phyloP scores from a whole-genome alignment of 2,113 vertebrate species.

The Phoenicopterus ruber region DNA sequence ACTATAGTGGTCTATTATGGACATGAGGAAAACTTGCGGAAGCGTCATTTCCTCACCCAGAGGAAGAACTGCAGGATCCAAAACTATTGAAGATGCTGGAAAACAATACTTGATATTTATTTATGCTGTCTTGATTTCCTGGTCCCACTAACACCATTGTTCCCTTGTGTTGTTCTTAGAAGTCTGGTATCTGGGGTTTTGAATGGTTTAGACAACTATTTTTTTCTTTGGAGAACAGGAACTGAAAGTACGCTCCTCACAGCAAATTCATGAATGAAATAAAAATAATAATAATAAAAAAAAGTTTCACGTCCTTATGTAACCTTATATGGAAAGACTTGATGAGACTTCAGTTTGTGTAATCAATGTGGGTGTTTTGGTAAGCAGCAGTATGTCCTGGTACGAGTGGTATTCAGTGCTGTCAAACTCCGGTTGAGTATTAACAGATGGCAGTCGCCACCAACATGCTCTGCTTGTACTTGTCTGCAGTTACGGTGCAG shows the following conservation, averaged over 20 bases:
- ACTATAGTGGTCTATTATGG: background rate
- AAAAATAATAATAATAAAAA: background rate
- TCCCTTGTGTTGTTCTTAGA: constrained; percentile 38
- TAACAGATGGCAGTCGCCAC: background rate
- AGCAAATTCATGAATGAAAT: background rate
- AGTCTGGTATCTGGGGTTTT: background rate
- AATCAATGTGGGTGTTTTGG: background rate
- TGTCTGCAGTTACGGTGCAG: background rate
- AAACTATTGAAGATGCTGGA: background rate
- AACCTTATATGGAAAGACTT: background rate
- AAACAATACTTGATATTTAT: constrained; percentile 8
- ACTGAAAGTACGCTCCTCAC: background rate
- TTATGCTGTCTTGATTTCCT: constrained; percentile 31
- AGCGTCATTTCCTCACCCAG: constrained; percentile 4
- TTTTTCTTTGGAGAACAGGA: background rate
- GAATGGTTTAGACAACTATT: background rate
- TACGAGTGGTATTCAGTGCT: background rate
- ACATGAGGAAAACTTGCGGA: background rate
- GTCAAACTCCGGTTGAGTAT: background rate
- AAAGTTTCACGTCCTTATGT: background rate
- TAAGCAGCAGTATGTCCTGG: background rate
- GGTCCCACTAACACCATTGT: background rate
- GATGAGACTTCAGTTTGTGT: background rate
- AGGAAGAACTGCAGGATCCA: background rate
- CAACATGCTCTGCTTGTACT: background rate